Percentiles rank a stretch among this genome's conserved stretches.
Conservation (phyloP, 2,113 vertebrate genomes). For the Murina feae region DNA sequence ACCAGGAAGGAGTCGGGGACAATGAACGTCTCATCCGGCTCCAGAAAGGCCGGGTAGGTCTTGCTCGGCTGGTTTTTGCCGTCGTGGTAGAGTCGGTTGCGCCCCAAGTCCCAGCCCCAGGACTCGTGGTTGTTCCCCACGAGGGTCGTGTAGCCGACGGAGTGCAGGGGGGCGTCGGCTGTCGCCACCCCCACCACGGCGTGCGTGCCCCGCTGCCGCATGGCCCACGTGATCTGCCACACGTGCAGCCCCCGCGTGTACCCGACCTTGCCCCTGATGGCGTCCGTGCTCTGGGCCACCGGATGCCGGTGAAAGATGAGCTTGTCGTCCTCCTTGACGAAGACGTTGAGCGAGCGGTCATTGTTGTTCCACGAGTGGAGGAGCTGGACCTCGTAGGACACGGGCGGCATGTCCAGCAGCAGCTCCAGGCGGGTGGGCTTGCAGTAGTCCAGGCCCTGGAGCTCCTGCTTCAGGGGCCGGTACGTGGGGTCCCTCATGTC, state of each 20-base stretch:
- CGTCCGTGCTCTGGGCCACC: conserved; percentile 98
- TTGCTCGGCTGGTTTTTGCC: conserved; percentile 96
- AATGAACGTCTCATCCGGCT: conserved; percentile 95
- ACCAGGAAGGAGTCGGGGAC: conserved; percentile 97
- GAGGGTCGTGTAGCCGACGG: conserved; percentile 94
- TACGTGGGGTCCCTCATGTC: conserved; percentile 96
- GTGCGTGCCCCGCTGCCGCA: conserved; percentile 95
- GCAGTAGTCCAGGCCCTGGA: conserved; percentile 92
- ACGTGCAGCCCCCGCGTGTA: conserved; percentile 96
- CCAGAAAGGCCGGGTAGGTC: conserved; percentile 93
- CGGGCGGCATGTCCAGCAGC: conserved; percentile 95
- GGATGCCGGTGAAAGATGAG: conserved; percentile 97
- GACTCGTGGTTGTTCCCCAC: conserved; percentile 95
- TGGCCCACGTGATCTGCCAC: conserved; percentile 99
- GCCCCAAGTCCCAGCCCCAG: conserved; percentile 98
- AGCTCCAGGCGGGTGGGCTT: conserved; percentile 95
- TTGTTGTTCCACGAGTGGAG: conserved; percentile 97
- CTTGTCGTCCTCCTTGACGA: conserved; percentile 97
- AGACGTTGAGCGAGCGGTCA: conserved; percentile 96
- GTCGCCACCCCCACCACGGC: conserved; percentile 96
- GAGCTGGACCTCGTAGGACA: conserved; percentile 85
- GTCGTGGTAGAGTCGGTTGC: conserved; percentile 97
- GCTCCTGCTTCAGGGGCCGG: conserved; percentile 92
- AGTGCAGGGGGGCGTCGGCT: conserved; percentile 91
- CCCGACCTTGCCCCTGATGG: conserved; percentile 92